Evolutionary conservation across 1,140 invertebrate species (phyloP), one percentile per base, ranked within the genome.

Genomic region (Amyelois transitella): DNA sequence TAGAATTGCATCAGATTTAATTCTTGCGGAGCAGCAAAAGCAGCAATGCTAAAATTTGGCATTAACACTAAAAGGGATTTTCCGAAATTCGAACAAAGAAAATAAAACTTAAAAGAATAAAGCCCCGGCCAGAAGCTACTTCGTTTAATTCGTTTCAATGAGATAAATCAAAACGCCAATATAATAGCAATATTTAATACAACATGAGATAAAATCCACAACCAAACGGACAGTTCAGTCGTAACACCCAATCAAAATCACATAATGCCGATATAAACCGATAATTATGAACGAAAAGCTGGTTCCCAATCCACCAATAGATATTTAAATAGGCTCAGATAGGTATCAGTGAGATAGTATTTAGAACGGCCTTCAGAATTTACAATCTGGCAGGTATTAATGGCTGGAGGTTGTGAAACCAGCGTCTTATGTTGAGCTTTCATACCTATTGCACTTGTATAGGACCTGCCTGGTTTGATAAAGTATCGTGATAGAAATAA

Each of bases 351-450:
- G 17, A 38, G 32, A 38, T 38, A 38, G 32, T 38, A 14, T 38
- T 38, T 2, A 24, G 22, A 17, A 21, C 43, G 51, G 28, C 51
- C 48, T 57, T 51, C 50, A 32, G 55, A 17, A 3, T 47, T 21
- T 19, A 24, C 18, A 17, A 22, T 47, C 21, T 53, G 43, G 38
- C 50, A 24, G 7, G 17, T 48, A 54, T 54, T 54, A 53, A 53
- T 53, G 43, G 25, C 43, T 10, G n/a, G 21, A 28, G 20, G 6
- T 54, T 54, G 52, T 20, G 44, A 47, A 54, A 54, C 24, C 17
- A 18, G 6, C n/a, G 10, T 25, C 21, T 52, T 52, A 52, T 52
- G 28, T 38, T 53, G 43, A 53, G 38, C 45, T 21, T 45, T 45
- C 43, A 45, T n/a, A n/a, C n/a, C n/a, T n/a, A n/a, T 8, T 45